A percentile compares a stretch with the other conserved stretches of the same genome.
Evolutionary conservation across 2,888 invertebrate species (phyloP).

Genomic region (Caenorhabditis sinica): DNA sequence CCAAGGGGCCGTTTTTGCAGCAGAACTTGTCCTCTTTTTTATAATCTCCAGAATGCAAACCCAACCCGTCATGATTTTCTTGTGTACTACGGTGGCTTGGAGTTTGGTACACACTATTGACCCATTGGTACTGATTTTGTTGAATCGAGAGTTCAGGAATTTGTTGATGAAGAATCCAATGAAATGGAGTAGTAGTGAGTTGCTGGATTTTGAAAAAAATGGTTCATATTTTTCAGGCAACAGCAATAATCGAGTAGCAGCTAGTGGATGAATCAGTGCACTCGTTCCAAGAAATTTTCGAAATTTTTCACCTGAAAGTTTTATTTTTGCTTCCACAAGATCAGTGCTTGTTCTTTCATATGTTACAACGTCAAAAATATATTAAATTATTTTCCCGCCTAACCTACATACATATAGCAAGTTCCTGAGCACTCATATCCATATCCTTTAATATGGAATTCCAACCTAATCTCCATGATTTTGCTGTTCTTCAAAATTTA

Average conservation of each 20-base stretch:
- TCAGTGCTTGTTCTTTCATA: background rate
- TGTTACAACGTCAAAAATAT: no score
- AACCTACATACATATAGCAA: no score
- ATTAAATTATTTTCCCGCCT: no score
- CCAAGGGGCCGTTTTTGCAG: constrained; percentile 59
- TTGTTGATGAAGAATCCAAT: constrained; percentile 34
- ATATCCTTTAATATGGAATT: no score
- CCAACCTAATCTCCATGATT: no score
- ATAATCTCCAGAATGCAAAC: constrained; percentile 47
- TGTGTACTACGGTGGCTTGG: constrained; percentile 65
- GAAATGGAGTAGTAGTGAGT: constrained; percentile 23
- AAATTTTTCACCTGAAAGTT: no score
- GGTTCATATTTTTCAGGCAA: background rate
- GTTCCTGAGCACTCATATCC: no score
- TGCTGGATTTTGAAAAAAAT: background rate
- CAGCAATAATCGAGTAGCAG: constrained; percentile 2
- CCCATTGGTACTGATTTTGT: constrained; percentile 48
- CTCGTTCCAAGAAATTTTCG: no score
- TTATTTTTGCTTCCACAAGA: no score
- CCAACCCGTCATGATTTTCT: constrained; percentile 37
- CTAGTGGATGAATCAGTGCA: background rate
- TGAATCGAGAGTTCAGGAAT: constrained; percentile 58
- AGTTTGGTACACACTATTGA: constrained; percentile 56
- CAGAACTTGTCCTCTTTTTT: constrained; percentile 59
- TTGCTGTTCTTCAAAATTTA: no score